These are phyloP conservation scores for Upupa epops DNA, from an alignment of 2,113 vertebrate species.

Conservation along the genomic window DNA sequence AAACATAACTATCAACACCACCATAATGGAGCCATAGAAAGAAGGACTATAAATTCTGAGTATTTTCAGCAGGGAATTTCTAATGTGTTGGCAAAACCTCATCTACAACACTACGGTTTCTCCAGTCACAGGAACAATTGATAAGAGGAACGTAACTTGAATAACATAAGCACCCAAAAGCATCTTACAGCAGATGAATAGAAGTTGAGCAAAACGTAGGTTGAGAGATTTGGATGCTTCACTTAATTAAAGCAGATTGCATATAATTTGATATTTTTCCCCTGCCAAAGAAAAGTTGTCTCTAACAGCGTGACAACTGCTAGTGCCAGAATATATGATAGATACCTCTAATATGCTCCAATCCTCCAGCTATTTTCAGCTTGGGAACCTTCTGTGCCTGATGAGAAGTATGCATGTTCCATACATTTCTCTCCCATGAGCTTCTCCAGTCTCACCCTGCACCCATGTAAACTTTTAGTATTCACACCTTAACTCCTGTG, in stretches of 20 bases:
- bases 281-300: slow-evolving; percentile 26
- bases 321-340: slow-evolving; percentile 34
- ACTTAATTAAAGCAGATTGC: slow-evolving; percentile 61
- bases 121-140: background rate
- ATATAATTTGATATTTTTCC: slow-evolving; percentile 13
- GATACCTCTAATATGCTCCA: slow-evolving; percentile 32
- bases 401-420: background rate
- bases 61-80: background rate
- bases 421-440: background rate
- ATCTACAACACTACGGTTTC: background rate
- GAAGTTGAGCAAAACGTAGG: background rate
- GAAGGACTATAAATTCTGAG: background rate
- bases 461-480: background rate
- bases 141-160: background rate
- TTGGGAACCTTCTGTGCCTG: background rate
- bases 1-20: background rate
- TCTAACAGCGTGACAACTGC: slow-evolving; percentile 38
- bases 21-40: background rate
- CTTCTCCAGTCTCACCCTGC: background rate
- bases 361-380: slow-evolving; percentile 38
- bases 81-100: background rate
- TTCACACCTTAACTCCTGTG: background rate
- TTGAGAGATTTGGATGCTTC: background rate
- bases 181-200: background rate
- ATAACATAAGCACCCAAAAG: background rate